phyloP scores from a whole-genome alignment of 2,113 vertebrate genomes.

The Falcunculus frontatus region DNA sequence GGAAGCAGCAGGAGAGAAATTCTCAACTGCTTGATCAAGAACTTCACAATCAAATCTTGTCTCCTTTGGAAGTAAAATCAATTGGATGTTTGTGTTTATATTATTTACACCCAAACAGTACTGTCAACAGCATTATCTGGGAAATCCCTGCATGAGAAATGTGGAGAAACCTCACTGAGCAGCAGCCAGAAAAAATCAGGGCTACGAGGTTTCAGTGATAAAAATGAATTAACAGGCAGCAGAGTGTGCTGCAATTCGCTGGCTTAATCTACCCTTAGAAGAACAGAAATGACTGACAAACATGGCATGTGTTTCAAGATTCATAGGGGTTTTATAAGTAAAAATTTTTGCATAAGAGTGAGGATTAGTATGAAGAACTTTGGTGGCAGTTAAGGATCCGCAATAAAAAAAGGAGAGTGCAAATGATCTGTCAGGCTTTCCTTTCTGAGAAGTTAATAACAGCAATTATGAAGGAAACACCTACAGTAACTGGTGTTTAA shows the following conservation, averaged over 20 bases:
- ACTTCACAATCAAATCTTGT: neutral
- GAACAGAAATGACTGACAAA: neutral
- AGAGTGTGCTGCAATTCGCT: neutral
- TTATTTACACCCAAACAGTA: neutral
- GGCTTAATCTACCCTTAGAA: neutral
- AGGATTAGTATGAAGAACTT: neutral
- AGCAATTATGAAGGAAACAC: neutral
- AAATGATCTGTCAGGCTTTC: neutral
- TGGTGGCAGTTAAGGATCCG: neutral
- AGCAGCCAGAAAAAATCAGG: neutral
- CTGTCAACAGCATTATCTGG: neutral
- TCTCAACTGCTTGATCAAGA: neutral
- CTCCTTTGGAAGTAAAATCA: neutral
- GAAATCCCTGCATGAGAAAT: neutral
- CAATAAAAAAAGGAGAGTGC: neutral
- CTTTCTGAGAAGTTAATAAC: neutral
- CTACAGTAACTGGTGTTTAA: neutral
- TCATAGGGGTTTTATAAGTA: neutral
- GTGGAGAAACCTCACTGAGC: neutral
- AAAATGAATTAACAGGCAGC: neutral
- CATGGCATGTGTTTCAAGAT: neutral
- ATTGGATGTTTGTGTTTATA: neutral
- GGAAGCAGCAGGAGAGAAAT: neutral
- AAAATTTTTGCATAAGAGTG: neutral
- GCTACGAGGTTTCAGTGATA: no score